phyloP scores from a whole-genome alignment of 2,888 invertebrate genomes.

The Hemithea aestivaria region DNA sequence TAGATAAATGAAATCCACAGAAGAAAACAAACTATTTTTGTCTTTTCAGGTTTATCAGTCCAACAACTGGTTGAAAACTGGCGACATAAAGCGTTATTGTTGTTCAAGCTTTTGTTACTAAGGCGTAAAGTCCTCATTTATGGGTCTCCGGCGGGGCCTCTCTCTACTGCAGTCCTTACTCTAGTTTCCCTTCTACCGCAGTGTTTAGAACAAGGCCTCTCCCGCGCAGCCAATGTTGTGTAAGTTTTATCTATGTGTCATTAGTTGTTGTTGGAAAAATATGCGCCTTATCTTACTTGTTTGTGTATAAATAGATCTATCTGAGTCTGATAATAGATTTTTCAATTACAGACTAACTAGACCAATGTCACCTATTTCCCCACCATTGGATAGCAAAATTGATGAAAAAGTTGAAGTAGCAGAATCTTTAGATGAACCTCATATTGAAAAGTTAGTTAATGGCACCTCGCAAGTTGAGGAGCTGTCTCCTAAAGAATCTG shows the following conservation, averaged over 20 bases:
- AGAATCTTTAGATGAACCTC: constrained; percentile 38
- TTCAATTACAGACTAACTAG: constrained; percentile 57
- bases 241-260: constrained; percentile 47
- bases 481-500: constrained; percentile 63
- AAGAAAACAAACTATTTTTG: too few relatives aligned
- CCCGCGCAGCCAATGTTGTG: constrained; percentile 90
- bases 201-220: constrained; percentile 90
- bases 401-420: constrained; percentile 30
- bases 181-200: constrained; percentile 94
- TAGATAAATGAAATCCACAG: too few relatives aligned
- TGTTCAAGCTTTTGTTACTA: constrained; percentile 95
- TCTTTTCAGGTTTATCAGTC: constrained; percentile 86
- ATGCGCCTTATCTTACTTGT: background rate
- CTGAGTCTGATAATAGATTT: constrained; percentile 1
- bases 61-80: constrained; percentile 90
- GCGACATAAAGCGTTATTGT: constrained; percentile 93
- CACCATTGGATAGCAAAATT: constrained; percentile 32
- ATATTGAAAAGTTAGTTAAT: constrained; percentile 47
- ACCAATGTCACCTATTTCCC: constrained; percentile 60
- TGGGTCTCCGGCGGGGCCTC: constrained; percentile 93
- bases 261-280: constrained; percentile 1
- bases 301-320: constrained; percentile 1
- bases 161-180: constrained; percentile 92
- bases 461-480: constrained; percentile 53
- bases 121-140: constrained; percentile 94